A percentile compares a stretch with the other conserved stretches of the same genome.
phyloP scores from a whole-genome alignment of 2,113 vertebrate species.

The Scalopus aquaticus region DNA sequence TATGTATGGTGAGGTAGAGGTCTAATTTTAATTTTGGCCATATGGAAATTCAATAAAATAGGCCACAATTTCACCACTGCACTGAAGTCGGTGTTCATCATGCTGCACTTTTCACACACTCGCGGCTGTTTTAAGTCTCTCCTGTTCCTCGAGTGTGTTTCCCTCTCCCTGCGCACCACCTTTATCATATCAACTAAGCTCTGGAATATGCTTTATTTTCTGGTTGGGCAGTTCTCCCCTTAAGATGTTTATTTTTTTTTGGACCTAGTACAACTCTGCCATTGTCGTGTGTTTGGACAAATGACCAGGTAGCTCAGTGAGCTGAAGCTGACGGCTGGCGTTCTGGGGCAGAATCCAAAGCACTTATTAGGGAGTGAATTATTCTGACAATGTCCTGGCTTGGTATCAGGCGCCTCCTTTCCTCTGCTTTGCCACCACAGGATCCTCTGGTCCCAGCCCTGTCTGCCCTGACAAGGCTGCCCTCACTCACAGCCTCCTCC shows the following conservation, averaged over 20 bases:
- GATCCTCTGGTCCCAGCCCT: fast-evolving
- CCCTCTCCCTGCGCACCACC: background rate
- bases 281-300: background rate
- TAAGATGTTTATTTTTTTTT: constrained; percentile 15
- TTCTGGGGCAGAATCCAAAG: background rate
- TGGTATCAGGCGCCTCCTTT: background rate
- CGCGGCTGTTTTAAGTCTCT: background rate
- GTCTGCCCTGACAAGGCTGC: background rate
- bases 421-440: background rate
- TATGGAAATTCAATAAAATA: background rate
- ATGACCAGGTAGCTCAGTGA: background rate
- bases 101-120: background rate
- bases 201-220: background rate
- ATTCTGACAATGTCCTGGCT: background rate
- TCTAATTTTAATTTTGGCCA: background rate
- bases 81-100: background rate
- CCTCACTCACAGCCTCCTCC: background rate
- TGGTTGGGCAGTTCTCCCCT: background rate
- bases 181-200: background rate
- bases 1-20: background rate
- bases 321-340: background rate
- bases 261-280: background rate
- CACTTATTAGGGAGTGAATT: background rate
- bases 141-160: background rate
- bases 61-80: background rate